Percentiles rank a stretch among this genome's conserved stretches.
These are phyloP conservation scores for Agrochola macilenta DNA, from an alignment of 2,888 invertebrate genomes.

Conservation along the genomic window DNA sequence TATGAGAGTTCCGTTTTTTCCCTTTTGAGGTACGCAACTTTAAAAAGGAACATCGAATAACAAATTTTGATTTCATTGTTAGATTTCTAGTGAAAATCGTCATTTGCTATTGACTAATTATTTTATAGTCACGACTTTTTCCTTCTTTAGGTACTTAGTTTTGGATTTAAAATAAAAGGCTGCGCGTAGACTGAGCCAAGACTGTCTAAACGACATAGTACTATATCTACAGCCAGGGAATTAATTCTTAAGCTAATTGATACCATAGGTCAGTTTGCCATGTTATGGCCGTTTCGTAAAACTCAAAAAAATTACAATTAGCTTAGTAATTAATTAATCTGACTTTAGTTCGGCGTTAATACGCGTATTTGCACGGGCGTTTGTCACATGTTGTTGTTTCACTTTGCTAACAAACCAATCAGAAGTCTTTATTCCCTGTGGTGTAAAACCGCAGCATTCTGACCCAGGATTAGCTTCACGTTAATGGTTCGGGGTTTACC, in stretches of 20 bases:
- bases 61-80: neutral
- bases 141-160: neutral
- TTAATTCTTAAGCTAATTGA: neutral
- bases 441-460: constrained; percentile 12
- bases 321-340: neutral
- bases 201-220: no score
- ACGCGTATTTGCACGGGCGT: neutral
- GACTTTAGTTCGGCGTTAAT: neutral
- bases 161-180: neutral
- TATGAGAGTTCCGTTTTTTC: no score
- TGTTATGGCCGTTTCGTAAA: neutral
- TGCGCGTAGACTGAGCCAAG: neutral
- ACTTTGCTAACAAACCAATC: constrained; percentile 2
- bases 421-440: neutral
- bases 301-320: neutral
- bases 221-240: no score
- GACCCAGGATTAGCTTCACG: neutral
- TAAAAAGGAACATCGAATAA: neutral
- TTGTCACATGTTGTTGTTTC: neutral
- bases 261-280: neutral
- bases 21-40: no score
- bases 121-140: neutral
- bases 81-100: neutral
- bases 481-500: neutral
- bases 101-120: neutral